These are phyloP conservation scores for Paraescarpia echinospica DNA, from an alignment of 1,140 invertebrate genomes.

Conservation along the genomic window DNA sequence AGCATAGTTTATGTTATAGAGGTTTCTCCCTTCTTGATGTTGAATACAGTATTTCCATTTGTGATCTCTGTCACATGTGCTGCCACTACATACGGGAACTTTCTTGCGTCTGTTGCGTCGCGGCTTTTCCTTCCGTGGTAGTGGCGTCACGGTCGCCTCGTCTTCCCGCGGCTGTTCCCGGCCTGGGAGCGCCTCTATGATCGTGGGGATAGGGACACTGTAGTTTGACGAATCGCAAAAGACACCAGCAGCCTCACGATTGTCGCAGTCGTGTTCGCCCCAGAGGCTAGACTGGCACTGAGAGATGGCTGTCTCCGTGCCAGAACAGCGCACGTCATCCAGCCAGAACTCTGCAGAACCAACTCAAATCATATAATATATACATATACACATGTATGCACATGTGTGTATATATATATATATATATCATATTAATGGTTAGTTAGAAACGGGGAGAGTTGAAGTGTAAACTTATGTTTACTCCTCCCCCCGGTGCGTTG, in stretches of 20 bases:
- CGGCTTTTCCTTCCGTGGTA: not conserved
- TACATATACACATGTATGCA: no score
- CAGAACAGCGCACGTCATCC: conserved; percentile 70
- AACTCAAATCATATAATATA: not conserved
- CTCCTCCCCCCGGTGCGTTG: no score
- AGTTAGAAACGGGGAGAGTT: no score
- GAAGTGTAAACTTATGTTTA: no score
- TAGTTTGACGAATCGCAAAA: conserved; percentile 58
- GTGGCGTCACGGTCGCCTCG: not conserved
- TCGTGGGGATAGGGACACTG: not conserved
- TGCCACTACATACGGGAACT: not conserved
- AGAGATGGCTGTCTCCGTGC: conserved; percentile 68
- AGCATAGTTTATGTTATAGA: no score
- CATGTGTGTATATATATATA: no score
- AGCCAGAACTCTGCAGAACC: conserved; percentile 65
- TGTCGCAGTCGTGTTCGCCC: conserved; percentile 70
- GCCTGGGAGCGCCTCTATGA: not conserved
- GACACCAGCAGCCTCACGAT: conserved; percentile 75
- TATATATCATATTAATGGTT: no score
- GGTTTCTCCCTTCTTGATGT: no score
- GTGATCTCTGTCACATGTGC: not conserved
- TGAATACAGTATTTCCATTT: no score
- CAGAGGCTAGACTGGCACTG: conserved; percentile 69
- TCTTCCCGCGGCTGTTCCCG: not conserved
- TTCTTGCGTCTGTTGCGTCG: not conserved